A percentile compares a stretch with the other conserved stretches of the same genome.
Conservation (phyloP, 2,888 invertebrate genomes). For the Macrophya annulata region DNA sequence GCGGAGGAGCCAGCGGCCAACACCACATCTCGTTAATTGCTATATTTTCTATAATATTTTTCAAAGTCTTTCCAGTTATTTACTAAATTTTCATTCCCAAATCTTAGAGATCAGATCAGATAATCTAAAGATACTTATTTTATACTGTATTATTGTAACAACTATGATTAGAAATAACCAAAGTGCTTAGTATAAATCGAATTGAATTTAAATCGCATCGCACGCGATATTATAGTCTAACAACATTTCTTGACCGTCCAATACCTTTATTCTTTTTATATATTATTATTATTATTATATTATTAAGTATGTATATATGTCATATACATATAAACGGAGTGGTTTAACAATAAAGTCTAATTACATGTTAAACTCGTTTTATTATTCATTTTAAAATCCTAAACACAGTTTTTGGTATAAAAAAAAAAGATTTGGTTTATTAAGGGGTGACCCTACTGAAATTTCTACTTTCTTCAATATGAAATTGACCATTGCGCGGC, state of each 20-base stretch:
- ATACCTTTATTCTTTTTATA: neutral
- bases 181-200: conserved; percentile 29
- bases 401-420: neutral
- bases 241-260: conserved; percentile 2
- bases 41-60: conserved; percentile 5
- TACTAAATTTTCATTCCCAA: neutral
- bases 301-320: neutral
- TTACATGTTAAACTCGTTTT: conserved; percentile 23
- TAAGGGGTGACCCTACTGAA: too few relatives aligned
- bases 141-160: neutral
- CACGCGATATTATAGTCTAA: neutral
- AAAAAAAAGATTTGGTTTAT: neutral
- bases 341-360: conserved; percentile 49
- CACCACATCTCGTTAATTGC: conserved; percentile 6
- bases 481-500: too few relatives aligned
- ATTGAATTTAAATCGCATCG: neutral
- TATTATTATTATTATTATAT: neutral
- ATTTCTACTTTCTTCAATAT: too few relatives aligned
- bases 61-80: neutral
- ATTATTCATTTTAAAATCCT: neutral
- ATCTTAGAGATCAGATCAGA: neutral
- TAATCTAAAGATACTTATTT: neutral
- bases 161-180: conserved; percentile 48
- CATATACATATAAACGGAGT: conserved; percentile 39
- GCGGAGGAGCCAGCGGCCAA: neutral